Base-by-base conservation (phyloP, 2,113 vertebrate species). In the Hipposideros armiger region DNA sequence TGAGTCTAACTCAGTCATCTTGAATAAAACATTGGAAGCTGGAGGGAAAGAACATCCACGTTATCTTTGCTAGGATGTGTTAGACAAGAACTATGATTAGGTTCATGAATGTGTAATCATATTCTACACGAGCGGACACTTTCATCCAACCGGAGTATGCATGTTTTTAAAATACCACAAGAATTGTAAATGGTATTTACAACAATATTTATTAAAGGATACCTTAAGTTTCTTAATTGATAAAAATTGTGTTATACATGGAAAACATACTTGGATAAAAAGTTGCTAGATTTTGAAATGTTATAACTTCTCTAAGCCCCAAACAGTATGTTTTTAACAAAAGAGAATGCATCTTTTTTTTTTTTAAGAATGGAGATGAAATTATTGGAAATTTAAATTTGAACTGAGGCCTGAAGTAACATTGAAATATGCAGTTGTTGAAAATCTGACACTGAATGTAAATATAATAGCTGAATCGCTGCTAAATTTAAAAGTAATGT, bases 11-110 rank as follows among this genome's bases (percentile, higher is more conserved):
- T 64, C n/a, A 72, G 22, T 78, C 4, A 88, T 84, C 40, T 74
- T 94, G 82, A 97, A 96, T 91, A 95, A 95, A 98, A 82, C 26
- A 89, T 86, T 87, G 78, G 56, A 45, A 86, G 42, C 64, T 85
- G 9, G 26, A 95, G 85, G 19, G 54, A 62, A 95, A 96, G 72
- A 32, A 87, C 11, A 11, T 96, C 19, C 2, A 82, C 52, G 84
- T 50, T 77, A 72, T 97, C 76, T 96, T 81, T 91, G 56, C 87
- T 74, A 89, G 19, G 13, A 4, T 88, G 54, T 93, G 20, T 62
- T 76, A 88, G 45, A 54, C 73, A 96, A 96, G 7, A 90, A 14
- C 22, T 4, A 4, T 96, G 70, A 95, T 90, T 96, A 97, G 67
- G 93, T 94, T 80, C 30, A 58, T 86, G 80, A 85, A 93, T 84